Conservation (phyloP, 2,888 invertebrate genomes). For the Diadromus collaris region DNA sequence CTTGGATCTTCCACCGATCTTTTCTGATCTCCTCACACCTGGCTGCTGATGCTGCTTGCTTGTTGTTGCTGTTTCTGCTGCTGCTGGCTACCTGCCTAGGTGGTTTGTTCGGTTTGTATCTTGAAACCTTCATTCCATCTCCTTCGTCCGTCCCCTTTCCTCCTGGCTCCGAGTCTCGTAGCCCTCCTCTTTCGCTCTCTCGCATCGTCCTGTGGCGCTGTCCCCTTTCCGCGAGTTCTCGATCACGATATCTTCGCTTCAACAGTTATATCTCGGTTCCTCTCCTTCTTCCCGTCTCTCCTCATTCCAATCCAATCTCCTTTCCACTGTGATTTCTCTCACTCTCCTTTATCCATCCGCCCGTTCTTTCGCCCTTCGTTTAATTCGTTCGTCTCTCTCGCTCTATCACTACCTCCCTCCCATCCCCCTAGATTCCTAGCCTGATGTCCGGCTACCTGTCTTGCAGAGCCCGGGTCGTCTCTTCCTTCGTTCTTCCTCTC, state of each 20-base stretch:
- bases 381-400: slow-evolving; percentile 29
- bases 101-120: slow-evolving; percentile 68
- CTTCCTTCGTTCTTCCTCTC: slow-evolving; percentile 31
- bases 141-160: slow-evolving; percentile 27
- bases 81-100: slow-evolving; percentile 63
- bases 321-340: slow-evolving; percentile 47
- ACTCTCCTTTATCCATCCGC: slow-evolving; percentile 40
- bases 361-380: slow-evolving; percentile 6
- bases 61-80: slow-evolving; percentile 52
- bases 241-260: slow-evolving; percentile 54
- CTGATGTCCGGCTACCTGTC: slow-evolving; percentile 70
- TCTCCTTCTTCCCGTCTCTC: slow-evolving; percentile 26
- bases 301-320: slow-evolving; percentile 39
- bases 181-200: slow-evolving; percentile 46
- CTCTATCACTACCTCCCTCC: slow-evolving; percentile 42
- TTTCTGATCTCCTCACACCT: slow-evolving; percentile 74
- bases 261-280: slow-evolving; percentile 52
- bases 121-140: slow-evolving; percentile 49
- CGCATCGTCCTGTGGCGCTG: slow-evolving; percentile 5
- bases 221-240: slow-evolving; percentile 14
- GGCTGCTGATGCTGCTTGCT: slow-evolving; percentile 67
- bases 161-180: slow-evolving; percentile 1
- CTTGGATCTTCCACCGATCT: slow-evolving; percentile 73
- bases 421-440: slow-evolving; percentile 53
- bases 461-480: slow-evolving; percentile 53